Evolutionary conservation across 2,888 invertebrate genomes (phyloP).

Genomic region (Drosophila colorata): DNA sequence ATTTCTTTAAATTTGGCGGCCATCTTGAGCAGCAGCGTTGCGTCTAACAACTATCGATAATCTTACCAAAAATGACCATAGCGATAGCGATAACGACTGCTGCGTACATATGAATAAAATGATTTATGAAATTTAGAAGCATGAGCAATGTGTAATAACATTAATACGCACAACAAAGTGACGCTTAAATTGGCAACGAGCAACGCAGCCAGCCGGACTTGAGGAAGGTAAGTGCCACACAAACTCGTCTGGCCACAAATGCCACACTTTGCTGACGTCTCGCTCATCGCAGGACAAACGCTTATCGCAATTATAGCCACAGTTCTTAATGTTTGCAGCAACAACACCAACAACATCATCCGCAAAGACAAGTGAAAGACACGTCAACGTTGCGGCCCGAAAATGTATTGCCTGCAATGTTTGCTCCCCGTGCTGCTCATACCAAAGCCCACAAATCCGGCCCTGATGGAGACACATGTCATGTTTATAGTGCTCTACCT

Average conservation of each 20-base stretch:
- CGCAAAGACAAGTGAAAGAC: conserved; percentile 23
- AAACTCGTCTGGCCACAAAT: conserved; percentile 14
- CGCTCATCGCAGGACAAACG: conserved; percentile 31
- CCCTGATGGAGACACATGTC: conserved; percentile 97
- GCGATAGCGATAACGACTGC: conserved; percentile 31
- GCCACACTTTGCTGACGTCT: conserved; percentile 47
- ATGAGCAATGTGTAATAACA: conserved; percentile 57
- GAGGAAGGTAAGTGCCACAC: conserved; percentile 39
- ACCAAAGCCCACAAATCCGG: conserved; percentile 98
- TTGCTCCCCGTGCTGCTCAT: conserved; percentile 98
- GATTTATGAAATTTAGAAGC: conserved; percentile 38
- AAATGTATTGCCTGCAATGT: conserved; percentile 99
- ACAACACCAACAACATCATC: conserved; percentile 15
- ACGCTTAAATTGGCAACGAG: conserved; percentile 40
- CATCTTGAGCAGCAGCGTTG: neutral
- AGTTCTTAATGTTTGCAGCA: conserved; percentile 21
- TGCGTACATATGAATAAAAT: conserved; percentile 39
- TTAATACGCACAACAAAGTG: conserved; percentile 49
- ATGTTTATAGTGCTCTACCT: conserved; percentile 99
- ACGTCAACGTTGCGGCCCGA: conserved; percentile 39
- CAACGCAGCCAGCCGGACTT: conserved; percentile 25
- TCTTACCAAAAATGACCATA: neutral
- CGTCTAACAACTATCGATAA: conserved; percentile 23
- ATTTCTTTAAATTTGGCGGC: conserved; percentile 8
- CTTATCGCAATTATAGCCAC: conserved; percentile 37